Percentiles rank a stretch among this genome's conserved stretches.
Conservation (phyloP, 30 jellyfish, hydroid and myxozoan species). For the Aurelia aurita complex sp. Pacific region DNA sequence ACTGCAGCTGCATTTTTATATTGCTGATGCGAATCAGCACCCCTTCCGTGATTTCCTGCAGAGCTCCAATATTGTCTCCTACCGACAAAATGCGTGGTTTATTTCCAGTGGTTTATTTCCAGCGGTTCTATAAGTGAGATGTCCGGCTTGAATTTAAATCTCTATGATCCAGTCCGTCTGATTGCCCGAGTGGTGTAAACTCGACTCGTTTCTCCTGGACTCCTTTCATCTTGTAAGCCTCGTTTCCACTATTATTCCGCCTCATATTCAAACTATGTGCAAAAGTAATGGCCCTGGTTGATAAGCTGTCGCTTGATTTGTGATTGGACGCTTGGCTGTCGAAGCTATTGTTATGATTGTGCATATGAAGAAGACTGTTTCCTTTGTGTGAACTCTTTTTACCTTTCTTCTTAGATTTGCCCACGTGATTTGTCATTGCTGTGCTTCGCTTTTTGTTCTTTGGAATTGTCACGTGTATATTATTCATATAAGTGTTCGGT, state of each 20-base stretch:
- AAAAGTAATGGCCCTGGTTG: constrained; percentile 1
- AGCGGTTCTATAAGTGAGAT: constrained; percentile 12
- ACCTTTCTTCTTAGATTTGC: constrained; percentile 14
- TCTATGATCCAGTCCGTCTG: constrained; percentile 22
- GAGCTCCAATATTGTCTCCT: too few species aligned
- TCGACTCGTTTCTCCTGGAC: neutral
- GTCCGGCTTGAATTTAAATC: constrained; percentile 20
- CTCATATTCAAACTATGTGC: constrained; percentile 12
- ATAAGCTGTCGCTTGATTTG: constrained; percentile 28
- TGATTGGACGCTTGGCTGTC: constrained; percentile 38
- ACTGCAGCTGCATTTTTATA: too few species aligned
- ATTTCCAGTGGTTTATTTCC: too few species aligned
- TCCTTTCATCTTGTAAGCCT: neutral
- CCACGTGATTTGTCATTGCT: constrained; percentile 9
- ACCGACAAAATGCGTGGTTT: too few species aligned
- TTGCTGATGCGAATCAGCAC: too few species aligned
- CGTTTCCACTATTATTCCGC: constrained; percentile 1
- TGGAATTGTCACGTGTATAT: constrained; percentile 20
- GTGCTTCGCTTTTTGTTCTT: constrained; percentile 18
- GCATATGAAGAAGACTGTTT: constrained; percentile 5
- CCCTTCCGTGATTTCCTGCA: too few species aligned
- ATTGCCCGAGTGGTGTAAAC: neutral
- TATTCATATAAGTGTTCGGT: constrained; percentile 44
- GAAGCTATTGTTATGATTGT: constrained; percentile 34
- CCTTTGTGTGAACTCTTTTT: neutral